Evolutionary conservation across 2,113 vertebrate species (phyloP).

Genomic region (Hylia prasina): DNA sequence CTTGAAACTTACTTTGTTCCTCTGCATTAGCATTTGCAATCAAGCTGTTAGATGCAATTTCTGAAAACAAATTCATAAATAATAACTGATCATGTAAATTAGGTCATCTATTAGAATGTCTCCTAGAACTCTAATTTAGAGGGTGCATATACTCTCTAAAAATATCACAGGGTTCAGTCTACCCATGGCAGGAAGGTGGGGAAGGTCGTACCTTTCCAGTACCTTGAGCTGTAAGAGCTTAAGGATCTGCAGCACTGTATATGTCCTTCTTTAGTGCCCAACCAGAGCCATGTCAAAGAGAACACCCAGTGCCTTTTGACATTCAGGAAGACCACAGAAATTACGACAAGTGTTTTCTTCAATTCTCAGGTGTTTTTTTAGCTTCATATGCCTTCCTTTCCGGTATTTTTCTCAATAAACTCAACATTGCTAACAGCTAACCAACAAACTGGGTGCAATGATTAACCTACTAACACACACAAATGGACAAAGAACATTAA

Average conservation of each 20-base stretch:
- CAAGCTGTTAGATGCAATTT: background rate
- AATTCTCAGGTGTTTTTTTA: background rate
- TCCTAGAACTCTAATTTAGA: background rate
- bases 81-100: background rate
- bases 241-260: background rate
- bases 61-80: background rate
- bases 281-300: background rate
- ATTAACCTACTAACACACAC: background rate
- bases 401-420: background rate
- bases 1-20: background rate
- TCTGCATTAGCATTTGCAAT: background rate
- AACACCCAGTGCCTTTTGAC: background rate
- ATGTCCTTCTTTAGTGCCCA: background rate
- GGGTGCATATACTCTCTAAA: background rate
- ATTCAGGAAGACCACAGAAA: background rate
- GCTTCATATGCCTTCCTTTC: background rate
- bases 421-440: background rate
- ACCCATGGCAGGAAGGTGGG: background rate
- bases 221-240: background rate
- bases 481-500: background rate
- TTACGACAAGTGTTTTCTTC: background rate
- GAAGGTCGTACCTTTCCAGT: background rate
- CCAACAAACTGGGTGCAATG: accelerated
- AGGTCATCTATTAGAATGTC: background rate
- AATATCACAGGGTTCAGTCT: background rate